phyloP scores from a whole-genome alignment of 2,797 vertebrate genomes.

The Acipenser transmontanus region DNA sequence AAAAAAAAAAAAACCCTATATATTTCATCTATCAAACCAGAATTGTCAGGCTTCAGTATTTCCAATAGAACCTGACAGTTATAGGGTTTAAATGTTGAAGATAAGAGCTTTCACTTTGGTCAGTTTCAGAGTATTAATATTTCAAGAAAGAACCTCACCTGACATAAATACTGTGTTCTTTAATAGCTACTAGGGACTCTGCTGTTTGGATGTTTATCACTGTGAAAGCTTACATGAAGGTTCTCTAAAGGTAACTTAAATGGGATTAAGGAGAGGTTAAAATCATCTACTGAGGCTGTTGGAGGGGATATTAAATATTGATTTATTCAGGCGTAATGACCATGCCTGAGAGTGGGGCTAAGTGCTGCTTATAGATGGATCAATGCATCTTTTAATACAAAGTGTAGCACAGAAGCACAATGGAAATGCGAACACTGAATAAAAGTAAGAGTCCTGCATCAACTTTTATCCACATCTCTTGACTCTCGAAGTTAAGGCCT shows the following conservation, averaged over 20 bases:
- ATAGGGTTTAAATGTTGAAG: constrained; percentile 44
- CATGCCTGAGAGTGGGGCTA: constrained; percentile 69
- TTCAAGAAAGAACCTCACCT: constrained; percentile 60
- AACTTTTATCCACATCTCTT: no score
- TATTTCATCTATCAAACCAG: no score
- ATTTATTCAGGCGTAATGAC: constrained; percentile 78
- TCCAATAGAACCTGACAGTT: constrained; percentile 49
- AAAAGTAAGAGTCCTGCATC: not conserved
- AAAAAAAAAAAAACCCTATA: no score
- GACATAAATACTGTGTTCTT: constrained; percentile 67
- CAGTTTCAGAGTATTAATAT: constrained; percentile 74
- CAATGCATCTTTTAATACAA: constrained; percentile 80
- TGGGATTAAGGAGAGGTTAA: constrained; percentile 86
- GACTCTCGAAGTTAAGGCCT: no score
- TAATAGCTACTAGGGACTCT: constrained; percentile 63
- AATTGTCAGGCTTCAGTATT: constrained; percentile 6
- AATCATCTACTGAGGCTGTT: constrained; percentile 72
- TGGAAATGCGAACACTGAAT: constrained; percentile 28
- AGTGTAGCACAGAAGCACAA: constrained; percentile 64
- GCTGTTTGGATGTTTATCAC: constrained; percentile 79
- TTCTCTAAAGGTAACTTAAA: constrained; percentile 82
- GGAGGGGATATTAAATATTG: constrained; percentile 86
- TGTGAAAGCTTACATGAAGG: constrained; percentile 63
- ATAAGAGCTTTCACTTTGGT: constrained; percentile 72
- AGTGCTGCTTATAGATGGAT: constrained; percentile 79